A percentile compares a stretch with the other conserved stretches of the same genome.
These are phyloP conservation scores for Biston betularia DNA, from an alignment of 2,888 invertebrate species.

Conservation along the genomic window DNA sequence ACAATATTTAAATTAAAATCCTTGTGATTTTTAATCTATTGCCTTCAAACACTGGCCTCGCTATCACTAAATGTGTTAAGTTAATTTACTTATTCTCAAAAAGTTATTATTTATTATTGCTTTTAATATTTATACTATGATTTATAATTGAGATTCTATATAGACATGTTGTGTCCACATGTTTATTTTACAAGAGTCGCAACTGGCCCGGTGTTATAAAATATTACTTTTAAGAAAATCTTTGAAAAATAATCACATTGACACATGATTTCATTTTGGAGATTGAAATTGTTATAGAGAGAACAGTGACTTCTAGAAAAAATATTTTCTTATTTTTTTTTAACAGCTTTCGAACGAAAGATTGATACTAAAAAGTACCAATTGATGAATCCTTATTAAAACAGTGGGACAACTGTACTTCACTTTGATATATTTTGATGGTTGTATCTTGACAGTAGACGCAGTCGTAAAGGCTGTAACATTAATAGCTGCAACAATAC, in stretches of 20 bases:
- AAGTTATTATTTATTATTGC: slow-evolving; percentile 54
- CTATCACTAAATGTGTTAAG: slow-evolving; percentile 66
- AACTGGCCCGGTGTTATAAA: slow-evolving; percentile 7
- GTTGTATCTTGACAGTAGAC: slow-evolving; percentile 1
- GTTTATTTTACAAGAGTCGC: slow-evolving; percentile 51
- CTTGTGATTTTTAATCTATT: slow-evolving; percentile 52
- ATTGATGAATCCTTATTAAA: neutral
- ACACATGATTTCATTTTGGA: slow-evolving; percentile 40
- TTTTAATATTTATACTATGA: slow-evolving; percentile 48
- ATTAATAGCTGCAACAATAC: neutral
- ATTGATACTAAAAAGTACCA: slow-evolving; percentile 1
- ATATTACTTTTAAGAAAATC: slow-evolving; percentile 15
- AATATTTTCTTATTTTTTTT: slow-evolving; percentile 17
- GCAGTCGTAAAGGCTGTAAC: neutral
- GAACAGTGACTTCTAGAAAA: slow-evolving; percentile 38
- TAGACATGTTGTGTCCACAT: slow-evolving; percentile 32
- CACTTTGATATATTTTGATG: slow-evolving; percentile 2
- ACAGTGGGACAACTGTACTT: slow-evolving; percentile 8
- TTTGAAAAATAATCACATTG: slow-evolving; percentile 50
- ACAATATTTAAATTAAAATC: slow-evolving; percentile 31
- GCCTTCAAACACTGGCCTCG: slow-evolving; percentile 75
- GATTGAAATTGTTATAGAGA: slow-evolving; percentile 40
- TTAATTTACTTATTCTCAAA: slow-evolving; percentile 53
- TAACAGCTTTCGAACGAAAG: neutral
- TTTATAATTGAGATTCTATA: slow-evolving; percentile 42